Conservation (phyloP, 1,140 invertebrate species). For the Rhagoletis pomonella region DNA sequence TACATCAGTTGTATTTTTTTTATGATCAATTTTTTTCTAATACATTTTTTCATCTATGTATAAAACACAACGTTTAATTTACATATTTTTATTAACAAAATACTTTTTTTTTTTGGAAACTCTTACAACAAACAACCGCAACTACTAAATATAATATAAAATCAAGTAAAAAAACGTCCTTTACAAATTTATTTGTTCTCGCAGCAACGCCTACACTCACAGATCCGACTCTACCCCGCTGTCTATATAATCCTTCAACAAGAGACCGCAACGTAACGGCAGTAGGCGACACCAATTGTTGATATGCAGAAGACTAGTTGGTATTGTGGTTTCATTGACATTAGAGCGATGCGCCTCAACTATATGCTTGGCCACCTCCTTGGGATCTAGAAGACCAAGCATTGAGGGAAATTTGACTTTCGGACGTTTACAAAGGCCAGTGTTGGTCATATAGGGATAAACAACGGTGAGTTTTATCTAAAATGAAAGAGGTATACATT, state of each 20-base stretch:
- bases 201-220: conserved; percentile 1
- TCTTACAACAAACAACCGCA: neutral
- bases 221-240: conserved; percentile 77
- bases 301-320: conserved; percentile 73
- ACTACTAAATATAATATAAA: conserved; percentile 4
- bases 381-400: conserved; percentile 80
- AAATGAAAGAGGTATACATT: conserved; percentile 54
- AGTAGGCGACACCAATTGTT: conserved; percentile 73
- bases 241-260: conserved; percentile 76
- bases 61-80: neutral
- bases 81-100: conserved; percentile 16
- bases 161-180: neutral
- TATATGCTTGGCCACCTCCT: conserved; percentile 80
- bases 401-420: conserved; percentile 83
- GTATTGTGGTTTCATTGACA: conserved; percentile 76
- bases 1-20: too few species aligned
- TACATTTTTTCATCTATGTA: too few species aligned
- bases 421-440: conserved; percentile 87
- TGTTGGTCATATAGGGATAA: conserved; percentile 89
- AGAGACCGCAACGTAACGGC: conserved; percentile 72
- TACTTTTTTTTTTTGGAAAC: neutral
- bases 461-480: conserved; percentile 87
- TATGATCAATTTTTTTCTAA: too few species aligned
- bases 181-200: neutral
- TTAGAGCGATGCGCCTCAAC: conserved; percentile 80